Percentiles rank a stretch among this genome's conserved stretches.
Conservation (phyloP, 2,888 invertebrate genomes). For the Hymenopus coronatus region DNA sequence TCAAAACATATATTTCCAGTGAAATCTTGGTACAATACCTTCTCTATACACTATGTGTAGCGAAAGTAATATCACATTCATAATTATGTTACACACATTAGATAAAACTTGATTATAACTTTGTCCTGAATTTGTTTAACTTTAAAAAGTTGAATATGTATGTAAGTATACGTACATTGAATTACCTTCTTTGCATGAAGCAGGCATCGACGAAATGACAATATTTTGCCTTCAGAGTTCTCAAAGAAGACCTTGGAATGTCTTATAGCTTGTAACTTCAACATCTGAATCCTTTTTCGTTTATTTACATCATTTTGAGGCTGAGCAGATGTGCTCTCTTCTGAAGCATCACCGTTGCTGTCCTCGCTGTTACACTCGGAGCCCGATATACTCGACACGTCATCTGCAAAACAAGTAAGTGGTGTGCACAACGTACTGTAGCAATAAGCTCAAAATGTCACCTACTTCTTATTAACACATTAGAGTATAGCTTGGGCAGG, state of each 20-base stretch:
- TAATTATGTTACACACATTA: no score
- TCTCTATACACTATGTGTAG: no score
- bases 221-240: conserved; percentile 63
- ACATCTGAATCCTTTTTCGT: neutral
- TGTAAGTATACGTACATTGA: neutral
- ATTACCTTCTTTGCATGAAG: conserved; percentile 68
- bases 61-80: no score
- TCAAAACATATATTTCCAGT: no score
- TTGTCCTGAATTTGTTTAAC: neutral
- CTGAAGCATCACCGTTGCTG: conserved; percentile 43
- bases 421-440: no score
- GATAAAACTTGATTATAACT: no score
- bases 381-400: conserved; percentile 65
- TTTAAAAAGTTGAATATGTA: neutral
- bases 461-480: no score
- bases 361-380: conserved; percentile 55
- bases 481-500: no score
- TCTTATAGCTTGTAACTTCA: conserved; percentile 42
- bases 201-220: conserved; percentile 72
- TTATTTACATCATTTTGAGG: neutral
- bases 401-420: conserved; percentile 49
- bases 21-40: no score
- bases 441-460: no score
- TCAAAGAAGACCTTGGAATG: conserved; percentile 74
- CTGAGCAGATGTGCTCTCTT: neutral